Conservation (phyloP, 1,140 invertebrate species). For the Geopemphigus sp. region DNA sequence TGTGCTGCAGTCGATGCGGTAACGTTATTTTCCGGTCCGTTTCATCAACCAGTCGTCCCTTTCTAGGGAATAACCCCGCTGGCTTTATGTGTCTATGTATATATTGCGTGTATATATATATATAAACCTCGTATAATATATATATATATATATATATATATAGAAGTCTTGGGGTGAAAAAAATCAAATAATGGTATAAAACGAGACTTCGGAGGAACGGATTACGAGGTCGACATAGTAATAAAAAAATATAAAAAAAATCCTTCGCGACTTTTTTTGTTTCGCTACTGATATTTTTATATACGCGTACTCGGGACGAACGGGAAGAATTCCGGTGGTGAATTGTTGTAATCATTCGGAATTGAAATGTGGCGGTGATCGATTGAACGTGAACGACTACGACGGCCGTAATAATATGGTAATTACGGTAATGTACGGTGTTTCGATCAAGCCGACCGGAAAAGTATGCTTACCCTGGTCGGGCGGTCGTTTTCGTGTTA, state of each 20-base stretch:
- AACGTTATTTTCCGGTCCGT: constrained; percentile 49
- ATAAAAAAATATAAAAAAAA: constrained; percentile 41
- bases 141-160: not conserved
- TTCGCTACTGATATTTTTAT: constrained; percentile 27
- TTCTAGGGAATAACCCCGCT: constrained; percentile 37
- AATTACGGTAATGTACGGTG: not conserved
- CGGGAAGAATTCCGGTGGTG: not conserved
- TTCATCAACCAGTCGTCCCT: constrained; percentile 45
- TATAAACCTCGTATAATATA: not conserved
- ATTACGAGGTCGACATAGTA: constrained; percentile 48
- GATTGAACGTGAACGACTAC: not conserved
- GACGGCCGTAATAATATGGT: not conserved
- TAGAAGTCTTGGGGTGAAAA: not conserved
- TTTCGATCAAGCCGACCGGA: not conserved
- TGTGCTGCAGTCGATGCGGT: constrained; percentile 34
- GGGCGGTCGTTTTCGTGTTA: no score
- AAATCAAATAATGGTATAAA: constrained; percentile 46
- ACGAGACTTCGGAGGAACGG: constrained; percentile 40
- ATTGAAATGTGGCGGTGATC: no score
- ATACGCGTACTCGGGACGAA: not conserved
- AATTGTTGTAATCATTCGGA: not conserved
- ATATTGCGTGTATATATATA: constrained; percentile 4
- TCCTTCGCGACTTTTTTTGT: constrained; percentile 27
- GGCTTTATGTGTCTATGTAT: constrained; percentile 23
- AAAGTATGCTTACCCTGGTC: not conserved